Evolutionary conservation across 2,888 invertebrate genomes (phyloP).

Genomic region (Synergus japonicus): DNA sequence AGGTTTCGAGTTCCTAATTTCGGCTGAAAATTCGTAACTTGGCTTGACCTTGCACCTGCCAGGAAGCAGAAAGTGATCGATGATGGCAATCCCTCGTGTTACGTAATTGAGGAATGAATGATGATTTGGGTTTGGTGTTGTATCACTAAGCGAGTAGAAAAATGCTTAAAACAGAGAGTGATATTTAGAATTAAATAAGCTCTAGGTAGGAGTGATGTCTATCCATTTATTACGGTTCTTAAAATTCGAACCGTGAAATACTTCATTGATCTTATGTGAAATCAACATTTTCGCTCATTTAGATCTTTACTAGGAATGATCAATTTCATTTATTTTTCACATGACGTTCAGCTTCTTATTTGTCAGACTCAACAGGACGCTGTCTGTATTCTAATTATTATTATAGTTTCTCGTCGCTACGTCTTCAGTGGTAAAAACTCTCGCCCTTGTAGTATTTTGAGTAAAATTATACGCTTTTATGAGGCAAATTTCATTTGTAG

Average conservation of each 20-base stretch:
- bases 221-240: neutral
- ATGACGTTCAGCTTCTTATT: neutral
- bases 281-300: neutral
- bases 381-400: neutral
- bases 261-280: constrained; percentile 15
- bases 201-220: constrained; percentile 14
- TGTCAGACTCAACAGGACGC: too few relatives aligned
- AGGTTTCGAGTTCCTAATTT: neutral
- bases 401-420: neutral
- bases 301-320: neutral
- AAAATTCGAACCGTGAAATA: constrained; percentile 23
- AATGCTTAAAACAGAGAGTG: neutral
- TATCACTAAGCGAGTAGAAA: neutral
- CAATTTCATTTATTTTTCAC: neutral
- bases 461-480: neutral
- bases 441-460: neutral
- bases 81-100: constrained; percentile 16
- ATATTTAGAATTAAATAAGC: constrained; percentile 9
- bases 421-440: neutral
- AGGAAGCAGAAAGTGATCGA: constrained; percentile 22
- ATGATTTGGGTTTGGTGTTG: constrained; percentile 13
- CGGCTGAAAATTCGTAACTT: constrained; percentile 24
- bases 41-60: constrained; percentile 26
- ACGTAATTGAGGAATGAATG: constrained; percentile 18
- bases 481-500: neutral